Base-by-base conservation (phyloP, 2,888 invertebrate species). In the Cetonia aurata region DNA sequence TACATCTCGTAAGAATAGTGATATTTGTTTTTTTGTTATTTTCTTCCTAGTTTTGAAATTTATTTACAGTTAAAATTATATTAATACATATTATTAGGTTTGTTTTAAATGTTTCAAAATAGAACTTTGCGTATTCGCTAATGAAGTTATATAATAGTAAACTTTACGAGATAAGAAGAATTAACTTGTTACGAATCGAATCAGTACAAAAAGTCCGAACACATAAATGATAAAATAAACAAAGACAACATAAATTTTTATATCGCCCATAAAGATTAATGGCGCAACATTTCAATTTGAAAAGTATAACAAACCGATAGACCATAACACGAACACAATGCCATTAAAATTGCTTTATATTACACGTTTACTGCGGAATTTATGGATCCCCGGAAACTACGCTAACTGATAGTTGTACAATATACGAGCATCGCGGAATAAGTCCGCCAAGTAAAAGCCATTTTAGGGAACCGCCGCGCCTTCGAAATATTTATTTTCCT, bases 261-360 rank as follows among this genome's bases (percentile, higher is more conserved):
- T 62, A 50, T 31, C 13, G 33, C 6, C 33, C 46, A 25, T 62
- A 62, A 62, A 62, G 33, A 62, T 48, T 62, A 62, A 62, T 62
- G 62, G 62, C 15, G 62, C 62, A 48, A 50, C 62, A 50, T 62
- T 62, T 62, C 48, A 62, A 62, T 62, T 62, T 62, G 48, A 48
- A 62, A 62, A 48, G 48, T 48, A 62, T 46, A 62, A 62, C 62
- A 62, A 48, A 62, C 62, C 62, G 48, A 62, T 62, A 48, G 31
- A 62, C 33, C 33, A 50, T 48, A 62, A 62, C 48, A 9, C 48
- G 31, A 62, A 62, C 62, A 48, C 13, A 48, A 62, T 15, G 17
- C 31, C 37, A n/a, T 62, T 37, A 50, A 62, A 62, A 59, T n/a
- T 42, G 59, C 42, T 59, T 59, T 44, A 62, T 62, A 31, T 62